phyloP scores from a whole-genome alignment of 2,113 vertebrate species.

The Epinephelus lanceolatus region DNA sequence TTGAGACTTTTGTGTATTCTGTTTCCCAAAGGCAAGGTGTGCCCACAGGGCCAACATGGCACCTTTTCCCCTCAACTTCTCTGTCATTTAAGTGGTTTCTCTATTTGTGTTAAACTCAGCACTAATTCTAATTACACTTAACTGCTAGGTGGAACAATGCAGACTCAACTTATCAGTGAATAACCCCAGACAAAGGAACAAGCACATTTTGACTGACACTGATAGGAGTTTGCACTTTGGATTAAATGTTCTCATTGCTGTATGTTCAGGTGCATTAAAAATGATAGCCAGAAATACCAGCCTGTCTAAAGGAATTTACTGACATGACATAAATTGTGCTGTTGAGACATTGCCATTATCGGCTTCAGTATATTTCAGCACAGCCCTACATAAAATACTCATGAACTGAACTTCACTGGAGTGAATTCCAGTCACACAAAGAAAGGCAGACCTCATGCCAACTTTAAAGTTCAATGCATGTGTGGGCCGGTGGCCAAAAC shows the following conservation, averaged over 20 bases:
- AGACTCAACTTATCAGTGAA: neutral
- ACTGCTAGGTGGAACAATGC: too few relatives aligned
- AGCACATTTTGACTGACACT: neutral
- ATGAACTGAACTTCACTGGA: conserved; percentile 12
- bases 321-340: neutral
- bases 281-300: neutral
- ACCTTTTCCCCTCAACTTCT: neutral
- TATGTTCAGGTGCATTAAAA: neutral
- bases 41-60: neutral
- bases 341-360: neutral
- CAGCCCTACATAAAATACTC: neutral
- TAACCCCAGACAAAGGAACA: neutral
- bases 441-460: conserved; percentile 37
- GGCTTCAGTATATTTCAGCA: neutral
- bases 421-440: conserved; percentile 43
- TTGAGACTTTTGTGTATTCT: neutral
- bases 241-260: neutral
- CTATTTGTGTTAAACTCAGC: neutral
- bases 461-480: conserved; percentile 58
- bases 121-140: neutral
- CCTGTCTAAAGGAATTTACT: neutral
- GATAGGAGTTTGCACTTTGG: neutral
- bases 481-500: conserved; percentile 66
- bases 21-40: neutral
- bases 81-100: neutral